Evolutionary conservation across 1,140 invertebrate species (phyloP).

Genomic region (Drosophila willistoni): DNA sequence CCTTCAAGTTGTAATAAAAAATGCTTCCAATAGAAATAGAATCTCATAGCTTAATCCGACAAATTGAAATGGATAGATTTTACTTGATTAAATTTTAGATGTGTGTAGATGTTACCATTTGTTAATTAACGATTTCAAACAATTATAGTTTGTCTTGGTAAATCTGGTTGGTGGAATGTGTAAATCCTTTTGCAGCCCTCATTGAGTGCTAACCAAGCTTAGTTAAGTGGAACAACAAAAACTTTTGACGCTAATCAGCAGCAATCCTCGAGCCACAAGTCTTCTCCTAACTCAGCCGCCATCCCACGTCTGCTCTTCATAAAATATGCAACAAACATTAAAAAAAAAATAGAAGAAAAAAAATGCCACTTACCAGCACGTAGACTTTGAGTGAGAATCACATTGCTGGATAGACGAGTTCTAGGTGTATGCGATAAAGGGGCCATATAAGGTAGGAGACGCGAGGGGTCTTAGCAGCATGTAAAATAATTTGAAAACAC

Average conservation of each 20-base stretch:
- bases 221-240: conserved; percentile 45
- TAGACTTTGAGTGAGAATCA: conserved; percentile 15
- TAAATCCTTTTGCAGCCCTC: background rate
- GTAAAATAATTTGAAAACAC: conserved; percentile 80
- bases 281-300: background rate
- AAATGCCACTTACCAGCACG: conserved; percentile 50
- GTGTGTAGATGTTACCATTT: background rate
- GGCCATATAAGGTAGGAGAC: background rate
- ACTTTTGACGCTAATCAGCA: conserved; percentile 66
- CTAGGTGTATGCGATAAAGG: background rate
- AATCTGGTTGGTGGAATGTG: background rate
- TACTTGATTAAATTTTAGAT: background rate
- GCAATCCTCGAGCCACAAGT: background rate
- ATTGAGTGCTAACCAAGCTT: conserved; percentile 15
- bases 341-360: conserved; percentile 14
- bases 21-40: background rate
- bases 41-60: background rate
- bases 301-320: conserved; percentile 34
- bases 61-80: background rate
- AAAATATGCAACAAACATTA: conserved; percentile 66
- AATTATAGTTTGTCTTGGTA: background rate
- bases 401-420: background rate
- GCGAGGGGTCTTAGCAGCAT: conserved; percentile 21
- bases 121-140: background rate
- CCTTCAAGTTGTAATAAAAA: conserved; percentile 63